Evolutionary conservation across 2,113 vertebrate species (phyloP), one percentile per base, ranked within the genome.

Genomic region (Protobothrops flavoviridis): DNA sequence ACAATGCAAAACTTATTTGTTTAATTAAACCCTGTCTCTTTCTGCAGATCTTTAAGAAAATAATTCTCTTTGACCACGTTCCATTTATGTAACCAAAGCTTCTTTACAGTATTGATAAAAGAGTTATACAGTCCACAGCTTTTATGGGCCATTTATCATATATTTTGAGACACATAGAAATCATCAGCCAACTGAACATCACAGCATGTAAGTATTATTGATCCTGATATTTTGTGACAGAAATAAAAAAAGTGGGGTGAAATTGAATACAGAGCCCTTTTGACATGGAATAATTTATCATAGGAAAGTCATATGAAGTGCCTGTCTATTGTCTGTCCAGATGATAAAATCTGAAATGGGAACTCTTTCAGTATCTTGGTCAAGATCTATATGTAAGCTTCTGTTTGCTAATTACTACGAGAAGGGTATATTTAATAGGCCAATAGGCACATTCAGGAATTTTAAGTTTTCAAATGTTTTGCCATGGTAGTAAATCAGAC

Each of bases 111-210:
- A 87, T 95, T 95, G 95, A 92, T 91, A 93, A 55, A 95, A 95
- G 92, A 96, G 52, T 93, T 96, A 92, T 93, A 95, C 48, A 96
- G 56, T 91, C 91, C 92, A 94, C 53, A 92, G 96, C 93, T 92
- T 96, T 96, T 93, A 92, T 91, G 39, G 88, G 39, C 20, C 87
- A 91, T 91, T 94, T 92, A 69, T 89, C 95, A 94, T 57, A 61
- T 91, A 94, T 96, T 94, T 94, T 85, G 85, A 26, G 87, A 88
- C 74, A 4, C 94, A 94, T 95, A 87, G 90, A 89, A 95, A 93
- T 95, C 92, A 81, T 39, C 53, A 94, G 53, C 90, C 74, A 74
- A n/a, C 1, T 86, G 90, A 74, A 55, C 85, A 89, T 4, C 81
- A 90, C 20, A 33, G 29, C 74, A 90, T 81, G 59, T 93, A 86